Evolutionary conservation across 2,888 invertebrate species (phyloP).

Genomic region (Andrena bucephala): DNA sequence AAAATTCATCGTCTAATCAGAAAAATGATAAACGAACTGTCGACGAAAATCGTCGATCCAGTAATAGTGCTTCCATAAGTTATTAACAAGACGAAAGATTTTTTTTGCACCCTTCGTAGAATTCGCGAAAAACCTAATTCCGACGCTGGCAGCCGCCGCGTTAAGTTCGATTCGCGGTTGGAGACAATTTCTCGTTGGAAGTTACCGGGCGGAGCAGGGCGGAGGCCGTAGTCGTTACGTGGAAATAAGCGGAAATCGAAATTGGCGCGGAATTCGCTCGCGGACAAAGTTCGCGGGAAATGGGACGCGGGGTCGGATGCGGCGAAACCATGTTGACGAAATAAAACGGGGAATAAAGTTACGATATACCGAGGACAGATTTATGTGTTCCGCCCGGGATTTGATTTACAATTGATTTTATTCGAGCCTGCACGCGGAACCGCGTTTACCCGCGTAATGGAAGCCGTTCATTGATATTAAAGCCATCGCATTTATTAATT

Average conservation of each 20-base stretch:
- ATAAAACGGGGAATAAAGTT: constrained; percentile 59
- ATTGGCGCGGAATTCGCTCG: constrained; percentile 56
- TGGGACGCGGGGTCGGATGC: constrained; percentile 45
- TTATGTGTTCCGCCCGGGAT: constrained; percentile 42
- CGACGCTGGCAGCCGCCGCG: constrained; percentile 24
- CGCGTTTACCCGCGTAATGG: constrained; percentile 29
- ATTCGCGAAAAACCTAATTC: constrained; percentile 31
- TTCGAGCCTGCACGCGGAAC: constrained; percentile 20
- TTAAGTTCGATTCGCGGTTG: constrained; percentile 61
- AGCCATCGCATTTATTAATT: constrained; percentile 34
- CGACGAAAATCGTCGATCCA: no score
- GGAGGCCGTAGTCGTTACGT: constrained; percentile 55
- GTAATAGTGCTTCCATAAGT: background rate
- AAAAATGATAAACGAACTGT: no score
- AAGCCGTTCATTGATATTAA: constrained; percentile 15
- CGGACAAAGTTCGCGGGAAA: constrained; percentile 54
- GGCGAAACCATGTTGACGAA: constrained; percentile 56
- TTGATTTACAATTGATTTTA: constrained; percentile 61
- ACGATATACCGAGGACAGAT: constrained; percentile 39
- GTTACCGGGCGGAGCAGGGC: constrained; percentile 45
- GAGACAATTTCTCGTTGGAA: constrained; percentile 67
- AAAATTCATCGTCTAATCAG: background rate
- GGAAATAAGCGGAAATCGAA: constrained; percentile 62
- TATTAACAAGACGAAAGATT: background rate
- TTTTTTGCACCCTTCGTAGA: background rate